Conservation (phyloP, 2,797 vertebrate species). For the Cyclura pinguis region DNA sequence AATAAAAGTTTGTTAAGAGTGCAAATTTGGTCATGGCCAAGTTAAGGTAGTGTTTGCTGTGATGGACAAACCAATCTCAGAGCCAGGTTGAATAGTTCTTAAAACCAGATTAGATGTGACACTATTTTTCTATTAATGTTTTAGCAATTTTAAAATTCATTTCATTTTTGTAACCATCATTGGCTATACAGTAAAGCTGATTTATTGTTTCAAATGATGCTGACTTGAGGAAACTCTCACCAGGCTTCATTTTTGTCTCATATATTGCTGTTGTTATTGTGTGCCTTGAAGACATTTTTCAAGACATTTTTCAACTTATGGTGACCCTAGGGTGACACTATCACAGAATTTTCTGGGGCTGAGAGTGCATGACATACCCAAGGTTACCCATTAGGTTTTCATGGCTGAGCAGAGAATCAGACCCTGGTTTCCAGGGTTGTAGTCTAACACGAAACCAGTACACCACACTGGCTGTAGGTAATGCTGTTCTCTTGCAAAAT, state of each 20-base stretch:
- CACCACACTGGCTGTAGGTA: neutral
- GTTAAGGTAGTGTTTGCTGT: neutral
- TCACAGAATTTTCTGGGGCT: no score
- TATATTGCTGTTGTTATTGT: neutral
- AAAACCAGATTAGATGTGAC: neutral
- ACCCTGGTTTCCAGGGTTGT: no score
- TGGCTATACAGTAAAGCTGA: neutral
- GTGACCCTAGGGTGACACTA: no score
- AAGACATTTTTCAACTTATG: no score
- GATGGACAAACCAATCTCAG: neutral
- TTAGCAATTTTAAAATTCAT: neutral
- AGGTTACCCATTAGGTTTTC: no score
- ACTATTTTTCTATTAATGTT: neutral
- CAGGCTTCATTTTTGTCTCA: neutral
- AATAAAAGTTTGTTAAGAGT: slow-evolving; percentile 12
- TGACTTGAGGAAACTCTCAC: neutral
- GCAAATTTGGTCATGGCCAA: neutral
- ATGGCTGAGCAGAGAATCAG: no score
- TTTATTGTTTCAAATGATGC: neutral
- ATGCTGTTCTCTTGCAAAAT: neutral
- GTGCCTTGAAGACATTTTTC: no score
- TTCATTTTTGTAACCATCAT: neutral
- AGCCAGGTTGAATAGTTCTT: neutral
- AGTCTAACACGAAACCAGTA: no score
- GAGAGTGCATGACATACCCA: no score